Evolutionary conservation across 2,113 vertebrate species (phyloP), one percentile per base, ranked within the genome.

Genomic region (Trematocara macrostoma): DNA sequence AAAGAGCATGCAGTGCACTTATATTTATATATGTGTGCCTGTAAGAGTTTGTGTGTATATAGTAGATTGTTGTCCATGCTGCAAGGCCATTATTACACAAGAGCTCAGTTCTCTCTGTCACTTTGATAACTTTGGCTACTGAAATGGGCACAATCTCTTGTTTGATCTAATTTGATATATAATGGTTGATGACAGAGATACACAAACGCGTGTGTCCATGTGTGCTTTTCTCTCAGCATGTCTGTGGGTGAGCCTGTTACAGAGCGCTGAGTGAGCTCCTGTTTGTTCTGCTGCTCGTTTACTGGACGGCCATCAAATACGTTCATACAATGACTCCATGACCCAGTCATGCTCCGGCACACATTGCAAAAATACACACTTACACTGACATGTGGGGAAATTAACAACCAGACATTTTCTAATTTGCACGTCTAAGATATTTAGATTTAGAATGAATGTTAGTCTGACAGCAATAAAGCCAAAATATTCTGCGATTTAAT

Each of bases 151-250:
- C 51, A 40, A 26, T 87, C 83, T 53, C 52, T 47, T 35, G 78
- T 87, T 81, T 79, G 78, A 80, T 94, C 80, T 95, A 93, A 95
- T 94, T 94, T 94, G 93, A 95, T 85, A 87, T 84, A 78, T 91
- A 84, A 95, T 87, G 12, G 59, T 79, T 57, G 81, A 83, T 94
- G 94, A 93, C 93, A 93, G 89, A 84, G 76, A 84, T 52, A 79
- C 69, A 69, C 52, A 52, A 26, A 23, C 3, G 7, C 38, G 40
- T 80, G 51, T 76, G 80, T 87, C 11, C 52, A 61, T 57, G 85
- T 86, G 82, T 71, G 69, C 15, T 11, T 11, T 31, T 74, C 42
- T 76, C 69, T 29, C 15, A 18, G 15, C 3, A 6, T 67, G 52
- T 57, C 78, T 86, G 82, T 45, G 45, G 26, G 26, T 76, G 71